Conservation (phyloP, 2,113 vertebrate species). For the Apteryx mantelli region DNA sequence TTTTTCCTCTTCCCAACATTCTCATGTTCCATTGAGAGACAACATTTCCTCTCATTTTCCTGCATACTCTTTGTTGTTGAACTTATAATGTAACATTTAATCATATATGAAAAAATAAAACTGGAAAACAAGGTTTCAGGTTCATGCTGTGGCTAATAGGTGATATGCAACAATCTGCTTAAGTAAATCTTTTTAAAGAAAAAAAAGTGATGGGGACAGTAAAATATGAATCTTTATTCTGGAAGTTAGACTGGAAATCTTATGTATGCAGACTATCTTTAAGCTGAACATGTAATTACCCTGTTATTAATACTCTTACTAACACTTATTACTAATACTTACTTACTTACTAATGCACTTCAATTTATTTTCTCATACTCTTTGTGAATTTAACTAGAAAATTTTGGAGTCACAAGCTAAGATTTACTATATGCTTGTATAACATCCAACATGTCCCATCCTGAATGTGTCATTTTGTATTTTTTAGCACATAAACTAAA, state of each 20-base stretch:
- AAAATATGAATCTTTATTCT: not conserved
- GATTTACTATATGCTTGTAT: not conserved
- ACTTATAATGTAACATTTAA: not conserved
- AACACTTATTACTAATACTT: not conserved
- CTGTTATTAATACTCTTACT: not conserved
- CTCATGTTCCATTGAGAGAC: not conserved
- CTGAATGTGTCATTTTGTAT: not conserved
- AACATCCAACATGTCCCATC: not conserved
- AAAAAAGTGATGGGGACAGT: not conserved
- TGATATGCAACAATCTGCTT: not conserved
- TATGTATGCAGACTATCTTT: not conserved
- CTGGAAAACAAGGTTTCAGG: not conserved
- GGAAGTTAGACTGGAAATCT: not conserved
- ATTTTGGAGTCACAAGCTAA: not conserved
- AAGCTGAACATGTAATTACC: not conserved
- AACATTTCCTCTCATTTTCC: not conserved
- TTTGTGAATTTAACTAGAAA: not conserved
- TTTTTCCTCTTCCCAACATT: rapidly evolving
- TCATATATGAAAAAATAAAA: not conserved
- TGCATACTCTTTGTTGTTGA: not conserved
- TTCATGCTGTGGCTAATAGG: not conserved
- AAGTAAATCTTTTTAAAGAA: not conserved
- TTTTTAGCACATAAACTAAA: not conserved
- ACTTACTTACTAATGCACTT: not conserved
- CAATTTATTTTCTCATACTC: not conserved